Percentiles rank a stretch among this genome's conserved stretches.
Evolutionary conservation across 2,113 vertebrate species (phyloP).

Genomic region (Uria lomvia): DNA sequence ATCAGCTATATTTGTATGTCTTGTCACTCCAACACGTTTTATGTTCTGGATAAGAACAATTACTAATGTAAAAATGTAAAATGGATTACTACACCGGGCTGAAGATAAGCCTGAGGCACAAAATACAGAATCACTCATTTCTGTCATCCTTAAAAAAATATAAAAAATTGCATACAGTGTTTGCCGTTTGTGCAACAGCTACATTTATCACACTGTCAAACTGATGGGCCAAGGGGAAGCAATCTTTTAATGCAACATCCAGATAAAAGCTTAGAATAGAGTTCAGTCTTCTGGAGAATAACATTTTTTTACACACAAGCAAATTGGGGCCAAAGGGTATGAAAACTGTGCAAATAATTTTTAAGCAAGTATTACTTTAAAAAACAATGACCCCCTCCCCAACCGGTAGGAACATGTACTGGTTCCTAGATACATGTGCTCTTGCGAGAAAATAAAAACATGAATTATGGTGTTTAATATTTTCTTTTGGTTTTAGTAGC

Average conservation of each 20-base stretch:
- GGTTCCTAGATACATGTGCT: background rate
- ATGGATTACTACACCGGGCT: background rate
- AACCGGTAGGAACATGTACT: no score
- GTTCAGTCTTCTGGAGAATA: background rate
- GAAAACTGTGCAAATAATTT: background rate
- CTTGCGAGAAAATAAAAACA: background rate
- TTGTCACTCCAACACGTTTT: slow-evolving; percentile 1
- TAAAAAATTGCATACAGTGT: background rate
- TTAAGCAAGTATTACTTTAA: background rate
- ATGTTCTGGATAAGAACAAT: background rate
- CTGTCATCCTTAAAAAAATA: background rate
- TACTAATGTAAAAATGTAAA: background rate
- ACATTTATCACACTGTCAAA: background rate
- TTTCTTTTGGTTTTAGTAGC: background rate
- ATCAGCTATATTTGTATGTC: background rate
- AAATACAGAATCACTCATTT: background rate
- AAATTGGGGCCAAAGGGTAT: background rate
- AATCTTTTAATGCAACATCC: background rate
- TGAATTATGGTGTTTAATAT: background rate
- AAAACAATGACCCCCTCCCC: background rate
- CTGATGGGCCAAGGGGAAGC: background rate
- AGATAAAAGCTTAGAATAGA: background rate
- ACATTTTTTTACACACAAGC: background rate
- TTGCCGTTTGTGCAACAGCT: background rate
- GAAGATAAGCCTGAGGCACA: background rate